phyloP scores from a whole-genome alignment of 2,888 invertebrate species.

The Leucophenga montana region DNA sequence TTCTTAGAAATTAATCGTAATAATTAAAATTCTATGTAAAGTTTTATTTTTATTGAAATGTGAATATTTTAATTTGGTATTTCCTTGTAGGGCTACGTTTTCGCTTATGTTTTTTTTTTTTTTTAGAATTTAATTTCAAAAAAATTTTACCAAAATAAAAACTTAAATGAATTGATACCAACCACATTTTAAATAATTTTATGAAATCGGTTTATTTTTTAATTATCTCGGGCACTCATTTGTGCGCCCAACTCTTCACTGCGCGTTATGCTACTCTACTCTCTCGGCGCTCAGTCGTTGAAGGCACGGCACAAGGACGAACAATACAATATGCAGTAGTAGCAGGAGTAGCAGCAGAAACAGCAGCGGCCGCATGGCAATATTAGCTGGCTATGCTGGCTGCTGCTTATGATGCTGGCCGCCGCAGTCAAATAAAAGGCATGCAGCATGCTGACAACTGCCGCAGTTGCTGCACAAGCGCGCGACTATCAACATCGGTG shows the following conservation, averaged over 20 bases:
- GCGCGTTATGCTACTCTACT: too few relatives aligned
- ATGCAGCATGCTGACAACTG: slow-evolving; percentile 51
- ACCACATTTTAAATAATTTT: neutral
- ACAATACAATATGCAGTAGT: neutral
- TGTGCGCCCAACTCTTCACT: too few relatives aligned
- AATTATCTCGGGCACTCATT: too few relatives aligned
- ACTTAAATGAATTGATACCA: neutral
- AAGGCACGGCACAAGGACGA: slow-evolving; percentile 25
- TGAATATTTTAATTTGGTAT: too few relatives aligned
- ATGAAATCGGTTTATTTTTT: neutral
- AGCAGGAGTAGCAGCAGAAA: slow-evolving; percentile 42
- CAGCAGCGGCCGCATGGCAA: slow-evolving; percentile 47
- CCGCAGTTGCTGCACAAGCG: slow-evolving; percentile 62
- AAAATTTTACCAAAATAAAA: neutral
- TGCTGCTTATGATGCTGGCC: slow-evolving; percentile 30
- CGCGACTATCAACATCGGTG: slow-evolving; percentile 40
- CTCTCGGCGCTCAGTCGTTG: neutral
- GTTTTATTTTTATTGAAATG: too few relatives aligned
- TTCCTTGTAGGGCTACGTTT: too few relatives aligned
- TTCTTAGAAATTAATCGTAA: too few relatives aligned
- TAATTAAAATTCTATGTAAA: too few relatives aligned
- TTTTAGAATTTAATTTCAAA: too few relatives aligned
- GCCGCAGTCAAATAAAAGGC: slow-evolving; percentile 57
- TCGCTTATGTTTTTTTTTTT: too few relatives aligned
- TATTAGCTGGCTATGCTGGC: slow-evolving; percentile 38